These are phyloP conservation scores for Caenorhabditis remanei DNA, from an alignment of 1,140 invertebrate genomes.

Conservation along the genomic window DNA sequence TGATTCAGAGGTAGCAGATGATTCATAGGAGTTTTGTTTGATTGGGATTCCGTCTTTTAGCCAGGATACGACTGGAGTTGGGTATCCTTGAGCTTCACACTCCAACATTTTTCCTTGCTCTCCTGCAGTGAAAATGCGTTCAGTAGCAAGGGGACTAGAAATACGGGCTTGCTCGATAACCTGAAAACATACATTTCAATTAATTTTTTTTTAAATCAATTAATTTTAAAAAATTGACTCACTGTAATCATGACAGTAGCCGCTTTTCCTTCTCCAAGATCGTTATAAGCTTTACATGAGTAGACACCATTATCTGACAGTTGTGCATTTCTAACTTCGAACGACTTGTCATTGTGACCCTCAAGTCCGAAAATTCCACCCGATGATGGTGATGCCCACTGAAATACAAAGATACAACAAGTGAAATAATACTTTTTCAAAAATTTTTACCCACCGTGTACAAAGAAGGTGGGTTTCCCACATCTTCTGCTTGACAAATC, in stretches of 20 bases:
- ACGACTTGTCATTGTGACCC: conserved; percentile 45
- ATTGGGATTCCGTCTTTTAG: conserved; percentile 59
- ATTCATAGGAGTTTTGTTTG: background rate
- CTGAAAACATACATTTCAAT: background rate
- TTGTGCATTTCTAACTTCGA: conserved; percentile 59
- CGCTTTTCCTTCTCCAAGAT: conserved; percentile 61
- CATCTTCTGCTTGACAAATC: conserved; percentile 50
- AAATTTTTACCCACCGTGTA: conserved; percentile 16
- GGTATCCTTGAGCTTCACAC: conserved; percentile 64
- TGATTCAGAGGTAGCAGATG: background rate
- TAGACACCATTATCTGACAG: conserved; percentile 64
- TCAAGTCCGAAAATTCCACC: conserved; percentile 59
- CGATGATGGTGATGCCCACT: conserved; percentile 61
- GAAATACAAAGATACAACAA: background rate
- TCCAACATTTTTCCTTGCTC: conserved; percentile 56
- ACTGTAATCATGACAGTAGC: conserved; percentile 41
- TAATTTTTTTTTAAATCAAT: background rate
- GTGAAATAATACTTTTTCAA: background rate
- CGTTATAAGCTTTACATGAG: conserved; percentile 56
- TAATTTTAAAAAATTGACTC: too few species aligned
- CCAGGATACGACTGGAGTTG: conserved; percentile 56
- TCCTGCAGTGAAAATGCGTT: conserved; percentile 55
- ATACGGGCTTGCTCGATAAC: conserved; percentile 62
- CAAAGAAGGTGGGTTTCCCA: conserved; percentile 48
- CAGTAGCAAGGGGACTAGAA: conserved; percentile 50